Base-by-base conservation (phyloP, 2,797 vertebrate species). In the Muscicapa comitata region DNA sequence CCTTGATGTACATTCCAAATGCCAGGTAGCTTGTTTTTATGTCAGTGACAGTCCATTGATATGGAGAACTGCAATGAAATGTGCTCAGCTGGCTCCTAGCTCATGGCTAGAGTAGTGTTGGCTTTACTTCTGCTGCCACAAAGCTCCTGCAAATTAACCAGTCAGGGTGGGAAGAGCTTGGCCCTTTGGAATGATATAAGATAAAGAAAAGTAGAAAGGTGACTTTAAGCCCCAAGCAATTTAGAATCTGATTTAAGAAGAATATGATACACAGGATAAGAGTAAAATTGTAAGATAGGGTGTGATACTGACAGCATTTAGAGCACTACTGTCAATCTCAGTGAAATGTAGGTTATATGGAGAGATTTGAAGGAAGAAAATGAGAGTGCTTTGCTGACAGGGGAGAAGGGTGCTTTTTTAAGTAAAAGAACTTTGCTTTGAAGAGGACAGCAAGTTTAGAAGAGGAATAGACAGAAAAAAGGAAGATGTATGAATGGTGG, bases 191-290 rank as follows among this genome's bases (percentile, higher is more conserved):
- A 72, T 47, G 65, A 54, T 67, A 83, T 18, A 13, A 88, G 95
- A 94, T 93, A 93, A 87, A 79, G 68, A 25, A 75, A 80, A 75
- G 62, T 7, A 70, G 63, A 83, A 50, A 88, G 54, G 38, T 2
- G 42, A 65, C 73, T 91, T 88, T 62, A 73, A 90, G 73, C 80
- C 48, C 62, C 37, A 53, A 42, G 93, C 86, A 92, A 93, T 94
- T 95, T 85, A 88, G 70, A 90, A 93, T 93, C 88, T 92, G 80
- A 72, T 97, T 95, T 92, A 59, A 71, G 80, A 59, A 62, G 76
- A 88, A 66, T 83, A 77, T 73, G 92, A 92, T 94, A 70, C 67
- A 78, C 33, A 90, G 61, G 90, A 82, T 95, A 96, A 95, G 62
- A 86, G 55, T 59, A 53, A 85, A 93, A 92, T 45, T 76, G 79